Evolutionary conservation across 2,113 vertebrate species (phyloP), one percentile per base, ranked within the genome.

Genomic region (Alectura lathami): DNA sequence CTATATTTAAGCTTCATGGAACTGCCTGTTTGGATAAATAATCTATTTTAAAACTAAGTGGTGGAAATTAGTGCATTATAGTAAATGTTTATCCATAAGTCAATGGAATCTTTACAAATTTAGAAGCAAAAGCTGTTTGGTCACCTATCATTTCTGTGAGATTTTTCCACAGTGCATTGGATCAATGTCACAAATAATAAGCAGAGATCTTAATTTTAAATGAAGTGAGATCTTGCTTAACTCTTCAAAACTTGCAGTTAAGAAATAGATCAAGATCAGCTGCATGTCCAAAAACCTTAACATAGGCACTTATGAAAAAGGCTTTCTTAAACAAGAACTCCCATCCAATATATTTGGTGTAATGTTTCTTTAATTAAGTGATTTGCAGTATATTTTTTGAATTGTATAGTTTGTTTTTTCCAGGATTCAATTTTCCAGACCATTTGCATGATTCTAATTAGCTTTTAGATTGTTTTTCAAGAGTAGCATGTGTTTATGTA

Each of bases 61-160:
- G 60, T 78, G 24, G 36, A 78, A 92, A 90, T 92, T 24, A 92
- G 42, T 86, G 34, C 1, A 0, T 45, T 81, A 53, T 48, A 43
- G 86, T 92, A 93, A 78, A 54, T 63, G 26, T 83, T 95, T 93
- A 72, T 86, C 64, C 5, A 40, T 77, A 86, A 95, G 86, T 92
- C 60, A 88, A 56, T 64, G 29, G 23, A 68, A 48, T 84, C 48
- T 74, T 88, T 73, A 84, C 13, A 81, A 70, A 88, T 43, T 24
- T 48, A 82, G 57, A 81, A 83, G 11, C 16, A 91, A 89, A 91
- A 79, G 56, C 36, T 13, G 6, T 69, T 68, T 88, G 48, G 4
- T 76, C 86, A 43, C 26, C 32, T 67, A 1, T 72, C 8, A 48
- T 79, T 95, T 89, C 74, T 51, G 32, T 64, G 42, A 53, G 27